Percentiles rank a stretch among this genome's conserved stretches.
These are phyloP conservation scores for Platysternon megacephalum DNA, from an alignment of 2,113 vertebrate species.

Conservation along the genomic window DNA sequence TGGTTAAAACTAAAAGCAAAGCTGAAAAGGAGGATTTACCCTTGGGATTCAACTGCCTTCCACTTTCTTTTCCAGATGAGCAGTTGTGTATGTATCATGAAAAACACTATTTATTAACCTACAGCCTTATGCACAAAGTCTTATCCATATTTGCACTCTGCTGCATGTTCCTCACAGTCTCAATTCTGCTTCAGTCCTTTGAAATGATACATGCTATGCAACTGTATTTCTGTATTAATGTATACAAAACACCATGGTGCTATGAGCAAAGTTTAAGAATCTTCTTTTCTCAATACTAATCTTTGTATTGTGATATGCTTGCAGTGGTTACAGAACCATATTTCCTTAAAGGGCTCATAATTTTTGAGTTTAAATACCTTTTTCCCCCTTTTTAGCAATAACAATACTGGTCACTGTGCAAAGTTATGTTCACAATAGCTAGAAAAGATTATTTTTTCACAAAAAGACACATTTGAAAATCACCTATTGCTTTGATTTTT, in stretches of 20 bases:
- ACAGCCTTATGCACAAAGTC: neutral
- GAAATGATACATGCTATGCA: neutral
- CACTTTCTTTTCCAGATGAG: rapidly evolving
- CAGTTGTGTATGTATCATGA: rapidly evolving
- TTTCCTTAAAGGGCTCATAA: neutral
- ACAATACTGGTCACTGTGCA: neutral
- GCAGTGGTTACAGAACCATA: rapidly evolving
- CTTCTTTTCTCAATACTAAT: neutral
- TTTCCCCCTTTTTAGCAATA: neutral
- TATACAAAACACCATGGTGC: neutral
- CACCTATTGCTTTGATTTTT: neutral
- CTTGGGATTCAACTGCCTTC: neutral
- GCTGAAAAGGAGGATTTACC: rapidly evolving
- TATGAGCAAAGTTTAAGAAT: neutral
- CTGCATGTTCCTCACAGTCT: neutral
- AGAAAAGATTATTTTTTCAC: neutral
- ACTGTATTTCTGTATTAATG: neutral
- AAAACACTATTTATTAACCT: neutral
- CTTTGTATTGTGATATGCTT: neutral
- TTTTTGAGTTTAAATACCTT: neutral
- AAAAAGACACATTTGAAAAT: neutral
- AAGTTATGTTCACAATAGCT: neutral
- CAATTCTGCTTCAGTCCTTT: neutral
- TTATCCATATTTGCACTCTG: neutral
- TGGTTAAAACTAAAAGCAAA: neutral